Evolutionary conservation across 1,140 invertebrate species (phyloP), one percentile per base, ranked within the genome.

Genomic region (Calephelis virginiensis): DNA sequence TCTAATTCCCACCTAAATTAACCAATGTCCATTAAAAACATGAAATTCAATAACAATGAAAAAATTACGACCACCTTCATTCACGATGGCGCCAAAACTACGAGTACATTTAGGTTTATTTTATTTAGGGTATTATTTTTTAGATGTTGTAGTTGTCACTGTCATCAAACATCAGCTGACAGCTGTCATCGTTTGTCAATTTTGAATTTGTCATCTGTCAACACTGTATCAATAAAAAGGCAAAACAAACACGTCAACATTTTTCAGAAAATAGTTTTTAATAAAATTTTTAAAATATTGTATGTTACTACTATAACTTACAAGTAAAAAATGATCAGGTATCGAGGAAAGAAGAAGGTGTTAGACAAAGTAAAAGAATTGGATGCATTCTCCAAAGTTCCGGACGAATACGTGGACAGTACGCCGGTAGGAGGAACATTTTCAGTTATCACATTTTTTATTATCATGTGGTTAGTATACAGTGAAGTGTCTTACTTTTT

Each of bases 331-430:
- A 92, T 93, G 86, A 82, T 94, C 72, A 86, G 94, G 71, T 94
- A 94, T 77, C 89, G 94, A 68, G 93, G 94, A 13, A 94, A 93
- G 66, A 93, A 92, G 80, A 93, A 93, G 70, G 85, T 92, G 38
- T 79, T 96, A n/a, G 94, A 95, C 74, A 94, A 94, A 78, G 95
- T 97, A 1, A 96, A 96, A 83, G 95, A 97, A 89, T 86, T 98
- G 5, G 97, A 98, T 92, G 95, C 96, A 13, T 98, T 98, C 88
- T 95, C 96, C 12, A 98, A 98, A 93, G 93, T 98, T 64, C 94
- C 96, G 47, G 96, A 97, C 69, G 94, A 95, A 77, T 98, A 96
- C 86, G 94, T 95, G 69, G 94, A 97, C 88, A 94, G 95, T 71
- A 95, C 96, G 63, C 94, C 95, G 68, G 94, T 97, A 68, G 97